These are phyloP conservation scores for Caerostris darwini DNA, from an alignment of 1,140 invertebrate genomes.

Conservation along the genomic window DNA sequence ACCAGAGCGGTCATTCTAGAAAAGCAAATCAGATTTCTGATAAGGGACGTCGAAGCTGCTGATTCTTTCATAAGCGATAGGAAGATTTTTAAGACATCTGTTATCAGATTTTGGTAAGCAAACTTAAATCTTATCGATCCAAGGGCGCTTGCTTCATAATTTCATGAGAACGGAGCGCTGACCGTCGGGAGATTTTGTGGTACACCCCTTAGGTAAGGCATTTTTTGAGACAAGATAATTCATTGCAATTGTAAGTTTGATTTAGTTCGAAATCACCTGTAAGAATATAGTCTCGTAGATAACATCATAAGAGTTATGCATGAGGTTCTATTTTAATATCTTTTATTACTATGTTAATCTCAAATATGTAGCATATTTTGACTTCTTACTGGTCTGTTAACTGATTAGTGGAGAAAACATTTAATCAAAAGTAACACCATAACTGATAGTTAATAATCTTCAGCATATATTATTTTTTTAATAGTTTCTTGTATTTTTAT, in stretches of 20 bases:
- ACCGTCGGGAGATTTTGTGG: background rate
- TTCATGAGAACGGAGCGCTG: background rate
- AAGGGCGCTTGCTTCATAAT: conserved; percentile 4
- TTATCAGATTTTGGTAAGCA: conserved; percentile 11
- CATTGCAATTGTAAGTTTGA: background rate
- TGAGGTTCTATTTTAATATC: no score
- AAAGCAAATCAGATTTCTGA: background rate
- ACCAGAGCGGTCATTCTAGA: background rate
- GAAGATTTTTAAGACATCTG: conserved; percentile 20
- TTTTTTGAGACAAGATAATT: background rate
- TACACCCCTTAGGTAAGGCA: background rate
- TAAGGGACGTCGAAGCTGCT: background rate
- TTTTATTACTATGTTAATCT: no score
- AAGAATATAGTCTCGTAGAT: background rate
- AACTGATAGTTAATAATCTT: no score
- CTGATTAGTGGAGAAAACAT: no score
- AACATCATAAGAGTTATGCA: background rate
- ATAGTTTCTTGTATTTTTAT: no score
- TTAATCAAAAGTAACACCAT: no score
- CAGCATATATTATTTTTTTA: no score
- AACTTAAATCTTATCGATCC: background rate
- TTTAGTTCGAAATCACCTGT: background rate
- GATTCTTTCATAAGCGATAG: conserved; percentile 25
- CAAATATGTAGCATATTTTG: no score
- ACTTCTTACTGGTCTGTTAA: no score